phyloP scores from a whole-genome alignment of 2,888 invertebrate species.

The Lottia scabra region DNA sequence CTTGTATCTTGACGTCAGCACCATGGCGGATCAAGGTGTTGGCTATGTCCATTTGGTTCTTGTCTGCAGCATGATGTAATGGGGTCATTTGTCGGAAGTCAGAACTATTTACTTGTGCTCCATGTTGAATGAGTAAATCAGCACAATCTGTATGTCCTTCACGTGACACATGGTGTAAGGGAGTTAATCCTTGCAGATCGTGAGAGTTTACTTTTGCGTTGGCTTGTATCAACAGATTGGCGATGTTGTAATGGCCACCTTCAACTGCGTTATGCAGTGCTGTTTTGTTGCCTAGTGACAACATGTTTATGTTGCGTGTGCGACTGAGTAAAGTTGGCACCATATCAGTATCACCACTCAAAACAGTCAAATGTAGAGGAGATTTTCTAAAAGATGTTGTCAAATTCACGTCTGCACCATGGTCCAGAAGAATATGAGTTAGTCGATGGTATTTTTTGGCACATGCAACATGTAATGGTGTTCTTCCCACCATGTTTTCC shows the following conservation, averaged over 20 bases:
- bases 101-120: conserved; percentile 45
- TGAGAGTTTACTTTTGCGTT: conserved; percentile 49
- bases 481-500: conserved; percentile 54
- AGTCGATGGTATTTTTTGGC: conserved; percentile 40
- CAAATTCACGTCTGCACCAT: conserved; percentile 58
- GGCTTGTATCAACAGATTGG: conserved; percentile 43
- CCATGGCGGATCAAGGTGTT: conserved; percentile 40
- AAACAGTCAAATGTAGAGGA: conserved; percentile 51
- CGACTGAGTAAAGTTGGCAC: conserved; percentile 42
- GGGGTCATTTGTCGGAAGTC: conserved; percentile 51
- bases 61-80: conserved; percentile 48
- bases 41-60: conserved; percentile 36
- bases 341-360: conserved; percentile 41
- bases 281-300: conserved; percentile 50
- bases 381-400: conserved; percentile 56
- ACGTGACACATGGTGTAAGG: conserved; percentile 47
- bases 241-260: conserved; percentile 38
- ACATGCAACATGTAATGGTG: conserved; percentile 56
- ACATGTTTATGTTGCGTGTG: conserved; percentile 51
- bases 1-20: conserved; percentile 40
- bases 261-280: conserved; percentile 53
- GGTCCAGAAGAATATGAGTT: conserved; percentile 46
- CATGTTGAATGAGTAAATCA: conserved; percentile 40
- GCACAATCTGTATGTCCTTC: conserved; percentile 41
- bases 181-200: conserved; percentile 54